Percentiles rank a stretch among this genome's conserved stretches.
These are phyloP conservation scores for Margarornis squamiger DNA, from an alignment of 2,797 vertebrate genomes.

Conservation along the genomic window DNA sequence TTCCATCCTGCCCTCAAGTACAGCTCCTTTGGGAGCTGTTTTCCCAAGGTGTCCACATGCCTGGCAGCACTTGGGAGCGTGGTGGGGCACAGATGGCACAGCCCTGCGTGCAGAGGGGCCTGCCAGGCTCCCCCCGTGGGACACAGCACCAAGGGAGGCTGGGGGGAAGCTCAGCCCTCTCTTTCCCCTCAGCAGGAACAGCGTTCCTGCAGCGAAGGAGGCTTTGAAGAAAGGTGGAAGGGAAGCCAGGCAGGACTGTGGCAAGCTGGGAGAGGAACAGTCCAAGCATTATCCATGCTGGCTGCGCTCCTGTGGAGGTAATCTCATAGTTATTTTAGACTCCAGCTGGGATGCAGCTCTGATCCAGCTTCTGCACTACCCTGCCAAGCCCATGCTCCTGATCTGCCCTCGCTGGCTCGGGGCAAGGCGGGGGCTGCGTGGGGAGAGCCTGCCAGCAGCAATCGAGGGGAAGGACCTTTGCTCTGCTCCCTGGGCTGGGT, in stretches of 20 bases:
- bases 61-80: background rate
- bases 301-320: background rate
- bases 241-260: background rate
- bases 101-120: background rate
- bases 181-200: background rate
- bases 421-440: fast-evolving
- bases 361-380: background rate
- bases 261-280: background rate
- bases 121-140: background rate
- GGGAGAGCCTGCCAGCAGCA: conserved; percentile 1
- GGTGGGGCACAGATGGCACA: background rate
- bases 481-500: background rate
- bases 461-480: background rate
- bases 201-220: background rate
- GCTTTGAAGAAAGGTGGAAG: background rate
- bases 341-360: conserved; percentile 37
- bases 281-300: background rate
- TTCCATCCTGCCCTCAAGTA: background rate
- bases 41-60: background rate
- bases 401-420: background rate
- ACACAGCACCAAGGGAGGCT: background rate
- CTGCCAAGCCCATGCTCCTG: background rate
- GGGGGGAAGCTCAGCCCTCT: background rate
- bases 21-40: background rate
- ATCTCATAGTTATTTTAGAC: conserved; percentile 37